Evolutionary conservation across 2,113 vertebrate genomes (phyloP).

Genomic region (Pao palembangensis): DNA sequence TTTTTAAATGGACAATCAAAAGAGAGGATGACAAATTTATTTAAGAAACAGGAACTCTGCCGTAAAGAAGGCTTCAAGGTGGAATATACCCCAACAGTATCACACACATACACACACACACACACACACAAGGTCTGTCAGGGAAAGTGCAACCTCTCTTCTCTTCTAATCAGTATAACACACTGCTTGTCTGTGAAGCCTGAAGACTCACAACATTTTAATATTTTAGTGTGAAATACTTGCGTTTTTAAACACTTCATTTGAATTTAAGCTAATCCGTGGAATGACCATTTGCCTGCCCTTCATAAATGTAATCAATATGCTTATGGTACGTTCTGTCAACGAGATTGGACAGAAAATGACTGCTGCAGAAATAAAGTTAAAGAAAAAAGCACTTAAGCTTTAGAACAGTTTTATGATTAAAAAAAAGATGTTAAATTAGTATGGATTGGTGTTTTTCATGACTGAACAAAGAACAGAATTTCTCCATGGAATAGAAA

Average conservation of each 20-base stretch:
- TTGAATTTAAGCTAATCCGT: slow-evolving; percentile 4
- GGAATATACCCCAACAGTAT: slow-evolving; percentile 13
- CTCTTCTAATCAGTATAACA: slow-evolving; percentile 29
- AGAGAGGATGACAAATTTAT: not conserved
- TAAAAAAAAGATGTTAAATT: slow-evolving; percentile 15
- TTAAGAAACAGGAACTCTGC: not conserved
- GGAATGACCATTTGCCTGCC: slow-evolving; percentile 17
- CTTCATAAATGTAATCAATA: slow-evolving; percentile 29
- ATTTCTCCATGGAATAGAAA: slow-evolving; percentile 27
- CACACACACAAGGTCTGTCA: slow-evolving; percentile 5
- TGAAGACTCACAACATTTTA: slow-evolving; percentile 6
- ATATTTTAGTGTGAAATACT: slow-evolving; percentile 1
- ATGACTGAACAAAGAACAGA: slow-evolving; percentile 36
- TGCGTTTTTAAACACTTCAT: slow-evolving; percentile 16
- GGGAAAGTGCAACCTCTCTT: slow-evolving; percentile 40
- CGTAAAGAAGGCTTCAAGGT: not conserved
- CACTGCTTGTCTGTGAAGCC: slow-evolving; percentile 18
- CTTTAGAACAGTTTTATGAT: slow-evolving; percentile 1
- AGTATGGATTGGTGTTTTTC: slow-evolving; percentile 17
- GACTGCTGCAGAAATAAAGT: not conserved
- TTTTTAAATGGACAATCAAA: slow-evolving; percentile 7
- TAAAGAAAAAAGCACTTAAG: slow-evolving; percentile 1
- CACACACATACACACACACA: no score
- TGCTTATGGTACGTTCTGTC: slow-evolving; percentile 5
- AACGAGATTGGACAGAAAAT: slow-evolving; percentile 3